phyloP scores from a whole-genome alignment of 2,888 invertebrate genomes.

The Dasysyrphus albostriatus region DNA sequence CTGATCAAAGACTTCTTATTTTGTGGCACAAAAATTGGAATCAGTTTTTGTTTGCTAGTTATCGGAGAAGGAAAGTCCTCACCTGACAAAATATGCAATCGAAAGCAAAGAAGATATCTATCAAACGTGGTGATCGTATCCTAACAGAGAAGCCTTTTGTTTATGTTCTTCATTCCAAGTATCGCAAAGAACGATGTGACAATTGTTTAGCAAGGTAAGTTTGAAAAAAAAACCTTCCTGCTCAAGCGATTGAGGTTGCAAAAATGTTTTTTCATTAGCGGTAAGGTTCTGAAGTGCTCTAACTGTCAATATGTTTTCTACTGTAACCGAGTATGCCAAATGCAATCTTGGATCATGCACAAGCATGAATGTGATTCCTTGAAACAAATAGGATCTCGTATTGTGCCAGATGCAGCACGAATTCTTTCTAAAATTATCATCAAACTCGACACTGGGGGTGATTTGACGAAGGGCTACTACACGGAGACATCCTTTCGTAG shows the following conservation, averaged over 20 bases:
- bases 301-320: slow-evolving; percentile 93
- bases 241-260: neutral
- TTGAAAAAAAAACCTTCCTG: slow-evolving; percentile 22
- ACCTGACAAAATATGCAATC: slow-evolving; percentile 49
- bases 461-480: slow-evolving; percentile 88
- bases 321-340: slow-evolving; percentile 92
- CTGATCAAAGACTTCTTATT: slow-evolving; percentile 10
- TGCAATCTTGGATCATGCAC: slow-evolving; percentile 91
- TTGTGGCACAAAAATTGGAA: slow-evolving; percentile 14
- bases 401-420: slow-evolving; percentile 92
- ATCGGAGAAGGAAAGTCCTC: slow-evolving; percentile 18
- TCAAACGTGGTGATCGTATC: slow-evolving; percentile 87
- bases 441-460: slow-evolving; percentile 87
- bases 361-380: slow-evolving; percentile 93
- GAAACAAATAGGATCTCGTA: slow-evolving; percentile 88
- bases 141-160: slow-evolving; percentile 91
- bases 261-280: slow-evolving; percentile 83
- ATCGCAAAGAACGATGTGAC: slow-evolving; percentile 90
- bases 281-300: slow-evolving; percentile 91
- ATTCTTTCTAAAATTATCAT: slow-evolving; percentile 90
- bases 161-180: slow-evolving; percentile 89
- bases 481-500: slow-evolving; percentile 88
- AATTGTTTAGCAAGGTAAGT: slow-evolving; percentile 90
- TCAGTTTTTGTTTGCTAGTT: slow-evolving; percentile 33
- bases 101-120: slow-evolving; percentile 52